Conservation (phyloP, 2,888 invertebrate species). For the Stictocephala bisonia region DNA sequence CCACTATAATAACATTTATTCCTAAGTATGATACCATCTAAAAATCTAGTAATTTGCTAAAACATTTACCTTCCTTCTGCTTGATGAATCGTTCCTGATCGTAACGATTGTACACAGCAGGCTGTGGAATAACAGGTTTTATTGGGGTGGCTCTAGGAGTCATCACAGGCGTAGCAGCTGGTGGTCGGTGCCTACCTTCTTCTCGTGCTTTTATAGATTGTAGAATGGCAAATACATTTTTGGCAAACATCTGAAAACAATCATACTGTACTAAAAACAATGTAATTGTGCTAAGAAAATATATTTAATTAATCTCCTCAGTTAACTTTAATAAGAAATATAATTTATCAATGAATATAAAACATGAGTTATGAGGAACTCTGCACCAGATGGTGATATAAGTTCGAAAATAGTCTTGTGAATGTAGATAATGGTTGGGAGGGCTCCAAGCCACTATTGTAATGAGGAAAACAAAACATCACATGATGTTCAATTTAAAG, state of each 20-base stretch:
- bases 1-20: neutral
- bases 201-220: conserved; percentile 93
- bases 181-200: conserved; percentile 80
- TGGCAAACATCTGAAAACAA: conserved; percentile 80
- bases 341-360: neutral
- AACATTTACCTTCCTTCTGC: conserved; percentile 81
- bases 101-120: conserved; percentile 96
- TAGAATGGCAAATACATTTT: conserved; percentile 91
- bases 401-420: no score
- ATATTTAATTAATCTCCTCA: neutral
- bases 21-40: no score
- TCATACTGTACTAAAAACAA: no score
- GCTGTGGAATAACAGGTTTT: conserved; percentile 72
- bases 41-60: neutral
- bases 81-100: conserved; percentile 97
- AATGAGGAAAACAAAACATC: no score
- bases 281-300: no score
- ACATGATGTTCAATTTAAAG: no score
- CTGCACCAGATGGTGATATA: no score
- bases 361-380: no score
- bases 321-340: neutral
- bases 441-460: no score
- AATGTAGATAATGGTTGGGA: no score
- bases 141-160: conserved; percentile 76
- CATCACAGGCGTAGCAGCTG: conserved; percentile 67